phyloP scores from a whole-genome alignment of 2,113 vertebrate genomes.

The Macroglossus sobrinus region DNA sequence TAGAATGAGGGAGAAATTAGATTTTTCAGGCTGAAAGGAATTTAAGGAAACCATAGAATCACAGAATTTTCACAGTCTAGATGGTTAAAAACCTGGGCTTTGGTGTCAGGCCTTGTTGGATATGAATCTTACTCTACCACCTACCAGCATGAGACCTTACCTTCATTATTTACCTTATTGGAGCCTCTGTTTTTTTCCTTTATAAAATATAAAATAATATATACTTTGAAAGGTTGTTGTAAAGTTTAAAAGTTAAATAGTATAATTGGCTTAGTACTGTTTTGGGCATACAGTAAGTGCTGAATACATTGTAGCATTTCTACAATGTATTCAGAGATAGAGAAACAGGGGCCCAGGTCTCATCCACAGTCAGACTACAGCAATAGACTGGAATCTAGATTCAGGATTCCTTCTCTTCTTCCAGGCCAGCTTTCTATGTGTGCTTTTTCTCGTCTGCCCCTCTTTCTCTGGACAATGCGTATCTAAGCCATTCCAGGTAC shows the following conservation, averaged over 20 bases:
- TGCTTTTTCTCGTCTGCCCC: neutral
- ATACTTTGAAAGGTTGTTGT: neutral
- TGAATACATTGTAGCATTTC: neutral
- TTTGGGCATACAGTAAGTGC: neutral
- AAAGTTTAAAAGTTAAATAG: neutral
- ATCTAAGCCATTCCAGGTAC: neutral
- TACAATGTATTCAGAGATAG: too few relatives aligned
- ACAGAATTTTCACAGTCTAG: neutral
- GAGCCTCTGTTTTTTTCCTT: neutral
- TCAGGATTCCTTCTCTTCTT: neutral
- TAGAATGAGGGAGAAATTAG: neutral
- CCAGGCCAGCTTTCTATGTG: neutral
- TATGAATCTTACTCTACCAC: neutral
- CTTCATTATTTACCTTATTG: neutral
- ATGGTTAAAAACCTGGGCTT: neutral
- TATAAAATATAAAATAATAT: neutral
- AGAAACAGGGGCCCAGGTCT: neutral
- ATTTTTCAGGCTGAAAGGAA: neutral
- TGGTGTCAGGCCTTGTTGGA: neutral
- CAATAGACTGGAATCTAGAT: neutral
- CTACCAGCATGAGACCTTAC: neutral
- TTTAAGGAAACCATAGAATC: neutral
- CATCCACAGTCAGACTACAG: neutral
- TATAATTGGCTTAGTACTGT: neutral
- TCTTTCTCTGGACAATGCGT: neutral